These are phyloP conservation scores for Alfaro cultratus DNA, from an alignment of 2,797 vertebrate species.

Conservation along the genomic window DNA sequence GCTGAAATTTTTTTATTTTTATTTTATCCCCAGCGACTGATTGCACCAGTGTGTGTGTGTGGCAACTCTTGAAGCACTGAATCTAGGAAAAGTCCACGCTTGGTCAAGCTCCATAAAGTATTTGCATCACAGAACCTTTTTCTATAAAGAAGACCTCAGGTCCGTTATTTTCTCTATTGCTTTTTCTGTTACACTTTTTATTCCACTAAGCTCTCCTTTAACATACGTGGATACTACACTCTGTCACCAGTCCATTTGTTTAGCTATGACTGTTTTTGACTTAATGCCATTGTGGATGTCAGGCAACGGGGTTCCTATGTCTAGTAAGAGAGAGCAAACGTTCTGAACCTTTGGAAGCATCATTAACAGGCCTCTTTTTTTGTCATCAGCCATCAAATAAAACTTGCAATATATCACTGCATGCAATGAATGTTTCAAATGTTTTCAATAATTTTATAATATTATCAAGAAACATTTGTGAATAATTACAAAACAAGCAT, in stretches of 20 bases:
- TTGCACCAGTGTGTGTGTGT: not conserved
- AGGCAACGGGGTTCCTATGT: not conserved
- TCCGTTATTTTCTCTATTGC: not conserved
- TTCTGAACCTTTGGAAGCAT: not conserved
- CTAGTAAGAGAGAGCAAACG: not conserved
- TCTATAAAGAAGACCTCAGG: not conserved
- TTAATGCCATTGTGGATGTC: not conserved
- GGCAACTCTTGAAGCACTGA: not conserved
- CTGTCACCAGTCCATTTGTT: not conserved
- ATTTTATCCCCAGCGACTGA: no score
- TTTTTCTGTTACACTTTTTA: not conserved
- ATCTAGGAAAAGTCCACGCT: not conserved
- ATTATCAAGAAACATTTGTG: not conserved
- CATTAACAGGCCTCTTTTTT: not conserved
- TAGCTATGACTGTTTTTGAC: not conserved
- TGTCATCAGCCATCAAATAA: not conserved
- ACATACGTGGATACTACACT: not conserved
- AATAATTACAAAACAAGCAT: conserved; percentile 28
- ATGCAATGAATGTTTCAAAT: not conserved
- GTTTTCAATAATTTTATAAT: not conserved
- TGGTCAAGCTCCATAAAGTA: not conserved
- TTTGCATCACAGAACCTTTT: not conserved
- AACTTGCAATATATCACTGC: not conserved
- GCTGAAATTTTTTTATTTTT: no score
- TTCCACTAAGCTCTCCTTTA: not conserved